Evolutionary conservation across 2,113 vertebrate species (phyloP).

Genomic region (Columba janthina): DNA sequence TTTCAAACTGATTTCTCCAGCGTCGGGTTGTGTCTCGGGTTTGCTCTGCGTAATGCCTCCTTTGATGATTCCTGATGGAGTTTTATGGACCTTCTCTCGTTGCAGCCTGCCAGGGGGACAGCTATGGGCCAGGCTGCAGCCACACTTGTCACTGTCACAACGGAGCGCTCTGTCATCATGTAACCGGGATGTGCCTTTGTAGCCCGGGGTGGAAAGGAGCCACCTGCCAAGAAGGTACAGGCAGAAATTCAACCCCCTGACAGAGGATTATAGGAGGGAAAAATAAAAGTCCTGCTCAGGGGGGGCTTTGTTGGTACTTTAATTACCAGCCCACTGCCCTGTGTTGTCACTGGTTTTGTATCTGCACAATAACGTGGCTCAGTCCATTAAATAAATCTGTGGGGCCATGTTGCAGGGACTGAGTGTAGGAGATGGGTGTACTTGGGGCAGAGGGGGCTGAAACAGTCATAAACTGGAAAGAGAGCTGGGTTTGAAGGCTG

Average conservation of each 20-base stretch:
- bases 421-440: not conserved
- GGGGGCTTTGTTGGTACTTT: not conserved
- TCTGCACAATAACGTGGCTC: rapidly evolving
- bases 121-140: conserved; percentile 60
- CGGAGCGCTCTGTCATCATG: conserved; percentile 60
- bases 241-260: not conserved
- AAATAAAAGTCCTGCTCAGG: not conserved
- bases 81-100: not conserved
- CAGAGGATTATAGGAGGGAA: not conserved
- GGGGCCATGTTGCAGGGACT: rapidly evolving
- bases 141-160: conserved; percentile 68
- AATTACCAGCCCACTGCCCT: not conserved
- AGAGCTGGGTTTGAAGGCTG: not conserved
- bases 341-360: not conserved
- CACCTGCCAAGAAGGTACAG: conserved; percentile 68
- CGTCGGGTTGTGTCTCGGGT: not conserved
- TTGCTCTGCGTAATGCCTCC: not conserved
- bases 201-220: not conserved
- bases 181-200: conserved; percentile 21
- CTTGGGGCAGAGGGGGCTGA: not conserved
- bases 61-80: not conserved
- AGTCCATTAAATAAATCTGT: not conserved
- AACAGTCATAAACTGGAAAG: not conserved
- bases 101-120: conserved; percentile 66
- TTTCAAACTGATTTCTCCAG: not conserved